A percentile compares a stretch with the other conserved stretches of the same genome.
Evolutionary conservation across 1,140 invertebrate genomes (phyloP).

Genomic region (Oncopeltus fasciatus): DNA sequence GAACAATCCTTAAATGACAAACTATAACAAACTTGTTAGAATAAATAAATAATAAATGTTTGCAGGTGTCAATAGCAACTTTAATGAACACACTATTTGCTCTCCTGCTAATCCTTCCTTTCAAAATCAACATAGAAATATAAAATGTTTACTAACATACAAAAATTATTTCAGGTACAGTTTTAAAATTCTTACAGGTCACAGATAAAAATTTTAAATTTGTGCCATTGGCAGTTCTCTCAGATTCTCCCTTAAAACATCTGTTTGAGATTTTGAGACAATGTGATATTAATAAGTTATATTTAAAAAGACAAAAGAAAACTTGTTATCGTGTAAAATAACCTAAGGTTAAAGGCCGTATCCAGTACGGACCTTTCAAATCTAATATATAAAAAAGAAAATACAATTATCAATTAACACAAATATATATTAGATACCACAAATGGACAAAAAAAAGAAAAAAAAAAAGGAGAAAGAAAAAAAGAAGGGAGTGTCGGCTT

Average conservation of each 20-base stretch:
- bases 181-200: not conserved
- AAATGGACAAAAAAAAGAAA: not conserved
- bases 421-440: not conserved
- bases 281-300: not conserved
- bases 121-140: no score
- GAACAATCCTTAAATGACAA: no score
- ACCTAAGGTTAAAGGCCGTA: constrained; percentile 1
- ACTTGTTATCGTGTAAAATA: constrained; percentile 4
- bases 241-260: constrained; percentile 3
- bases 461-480: no score
- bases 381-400: not conserved
- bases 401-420: not conserved
- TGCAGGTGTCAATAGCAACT: no score
- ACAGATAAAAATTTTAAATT: not conserved
- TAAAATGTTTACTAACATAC: not conserved
- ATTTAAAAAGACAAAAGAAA: not conserved
- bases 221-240: not conserved
- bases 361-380: not conserved
- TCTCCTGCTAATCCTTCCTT: no score
- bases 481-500: not conserved
- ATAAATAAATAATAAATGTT: no score
- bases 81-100: no score
- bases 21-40: no score
- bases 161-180: not conserved
- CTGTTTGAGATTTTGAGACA: not conserved